phyloP scores from a whole-genome alignment of 2,888 invertebrate genomes.

The Dolichomitus sp. region DNA sequence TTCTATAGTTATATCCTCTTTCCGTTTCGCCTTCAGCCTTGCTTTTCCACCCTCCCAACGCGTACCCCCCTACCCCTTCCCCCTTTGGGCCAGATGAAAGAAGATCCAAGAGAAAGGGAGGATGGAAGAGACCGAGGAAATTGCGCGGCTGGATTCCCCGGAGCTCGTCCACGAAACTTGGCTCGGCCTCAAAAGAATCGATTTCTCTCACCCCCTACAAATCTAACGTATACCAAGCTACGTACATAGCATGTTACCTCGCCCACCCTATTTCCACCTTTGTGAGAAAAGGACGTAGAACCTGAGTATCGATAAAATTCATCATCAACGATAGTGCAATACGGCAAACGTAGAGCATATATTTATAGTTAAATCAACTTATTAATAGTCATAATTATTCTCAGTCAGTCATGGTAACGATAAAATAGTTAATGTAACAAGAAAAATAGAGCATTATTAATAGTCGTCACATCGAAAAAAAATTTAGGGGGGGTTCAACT shows the following conservation, averaged over 20 bases:
- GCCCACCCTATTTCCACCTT: not conserved
- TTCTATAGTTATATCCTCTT: conserved; percentile 19
- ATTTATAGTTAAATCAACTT: too few species aligned
- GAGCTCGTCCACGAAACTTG: conserved; percentile 79
- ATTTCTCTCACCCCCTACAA: conserved; percentile 62
- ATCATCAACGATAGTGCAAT: not conserved
- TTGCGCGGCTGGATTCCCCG: conserved; percentile 80
- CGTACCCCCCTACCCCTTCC: not conserved
- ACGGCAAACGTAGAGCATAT: not conserved
- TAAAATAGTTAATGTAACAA: too few species aligned
- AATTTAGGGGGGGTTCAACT: too few species aligned
- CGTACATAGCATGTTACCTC: conserved; percentile 9
- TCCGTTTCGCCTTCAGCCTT: conserved; percentile 32
- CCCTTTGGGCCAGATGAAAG: conserved; percentile 35
- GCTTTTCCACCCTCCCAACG: conserved; percentile 34
- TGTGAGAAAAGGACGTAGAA: not conserved
- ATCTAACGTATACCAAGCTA: conserved; percentile 38
- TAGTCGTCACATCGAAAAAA: too few species aligned
- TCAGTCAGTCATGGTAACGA: too few species aligned
- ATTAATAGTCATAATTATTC: too few species aligned
- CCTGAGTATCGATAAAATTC: not conserved
- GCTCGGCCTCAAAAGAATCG: conserved; percentile 80
- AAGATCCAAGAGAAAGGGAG: conserved; percentile 48
- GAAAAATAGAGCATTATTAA: too few species aligned
- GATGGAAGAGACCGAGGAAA: conserved; percentile 72